Base-by-base conservation (phyloP, 2,888 invertebrate species). In the Platerodrilus igneus region DNA sequence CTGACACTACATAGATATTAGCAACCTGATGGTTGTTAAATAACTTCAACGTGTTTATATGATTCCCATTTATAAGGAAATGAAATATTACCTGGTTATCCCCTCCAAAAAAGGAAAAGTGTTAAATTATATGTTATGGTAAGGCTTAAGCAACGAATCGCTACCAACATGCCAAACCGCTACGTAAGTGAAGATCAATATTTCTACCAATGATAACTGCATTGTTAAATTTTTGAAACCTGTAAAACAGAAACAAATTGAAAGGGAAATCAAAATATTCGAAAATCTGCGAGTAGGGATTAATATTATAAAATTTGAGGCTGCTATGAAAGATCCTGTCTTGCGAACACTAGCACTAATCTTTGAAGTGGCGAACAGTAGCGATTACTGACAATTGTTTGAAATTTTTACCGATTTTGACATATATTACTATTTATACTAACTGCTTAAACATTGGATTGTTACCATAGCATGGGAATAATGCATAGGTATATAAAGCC, bases 191-290 rank as follows among this genome's bases (percentile, higher is more conserved):
- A 96, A 96, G 68, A 87, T 96, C 72, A 96, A 97, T 78, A 83
- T 96, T 69, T 90, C 89, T 71, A 93, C 87, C 75, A 94, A 90
- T 77, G 96, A 96, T 71, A 96, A 97, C 75, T 95, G 96, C 79
- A 99, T 99, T 73, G 95, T 99, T 63, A 99, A 99, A 86, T 47
- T 48, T 67, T 79, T 77, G 11, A 72, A 96, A 89, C 99, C 99
- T 63, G 99, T 99, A 40, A 99, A 99, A 79, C 99, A 99, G 90
- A 99, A 99, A 90, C 99, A 99, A 81, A 99, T 99, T 59, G 99
- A 99, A 83, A 80, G 99, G 71, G 99, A 99, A 79, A 99, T 99
- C 65, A 97, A 97, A 78, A 99, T 99, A 72, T 79, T 99, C 78
- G 97, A 99, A 78, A 99, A 99, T 75, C 80, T 99, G 67, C 82